These are phyloP conservation scores for Platyrinchus mystaceus DNA, from an alignment of 2,797 vertebrate genomes.

Conservation along the genomic window DNA sequence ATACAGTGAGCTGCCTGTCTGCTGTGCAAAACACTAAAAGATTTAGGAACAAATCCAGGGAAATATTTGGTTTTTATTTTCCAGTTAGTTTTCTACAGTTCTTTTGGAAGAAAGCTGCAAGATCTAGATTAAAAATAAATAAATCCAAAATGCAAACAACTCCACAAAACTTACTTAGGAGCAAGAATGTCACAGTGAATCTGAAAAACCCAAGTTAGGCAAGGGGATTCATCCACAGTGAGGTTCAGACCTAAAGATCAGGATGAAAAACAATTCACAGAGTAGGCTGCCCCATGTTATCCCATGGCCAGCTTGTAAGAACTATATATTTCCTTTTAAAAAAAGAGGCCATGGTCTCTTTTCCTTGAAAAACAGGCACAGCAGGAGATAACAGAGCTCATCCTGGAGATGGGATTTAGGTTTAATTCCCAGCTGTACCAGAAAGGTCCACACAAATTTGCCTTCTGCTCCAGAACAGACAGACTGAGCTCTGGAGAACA, in stretches of 20 bases:
- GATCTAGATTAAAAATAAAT: neutral
- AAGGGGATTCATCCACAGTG: neutral
- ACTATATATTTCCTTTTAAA: neutral
- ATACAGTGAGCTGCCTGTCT: neutral
- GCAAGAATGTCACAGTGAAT: neutral
- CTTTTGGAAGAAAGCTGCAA: neutral
- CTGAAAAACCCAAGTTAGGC: neutral
- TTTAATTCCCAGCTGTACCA: neutral
- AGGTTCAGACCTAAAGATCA: neutral
- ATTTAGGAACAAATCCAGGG: neutral
- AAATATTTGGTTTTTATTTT: neutral
- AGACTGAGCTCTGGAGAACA: neutral
- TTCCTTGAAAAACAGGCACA: neutral
- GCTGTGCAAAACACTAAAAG: neutral
- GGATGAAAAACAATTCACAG: neutral
- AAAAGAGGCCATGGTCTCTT: neutral
- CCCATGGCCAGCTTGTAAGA: neutral
- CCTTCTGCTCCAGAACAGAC: neutral
- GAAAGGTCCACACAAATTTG: neutral
- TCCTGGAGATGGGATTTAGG: neutral
- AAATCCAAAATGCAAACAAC: neutral
- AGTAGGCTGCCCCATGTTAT: neutral
- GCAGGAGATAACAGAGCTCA: neutral
- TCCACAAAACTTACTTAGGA: neutral
- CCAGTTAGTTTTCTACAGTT: neutral